Base-by-base conservation (phyloP, 2,888 invertebrate genomes). In the Cactoblastis cactorum region DNA sequence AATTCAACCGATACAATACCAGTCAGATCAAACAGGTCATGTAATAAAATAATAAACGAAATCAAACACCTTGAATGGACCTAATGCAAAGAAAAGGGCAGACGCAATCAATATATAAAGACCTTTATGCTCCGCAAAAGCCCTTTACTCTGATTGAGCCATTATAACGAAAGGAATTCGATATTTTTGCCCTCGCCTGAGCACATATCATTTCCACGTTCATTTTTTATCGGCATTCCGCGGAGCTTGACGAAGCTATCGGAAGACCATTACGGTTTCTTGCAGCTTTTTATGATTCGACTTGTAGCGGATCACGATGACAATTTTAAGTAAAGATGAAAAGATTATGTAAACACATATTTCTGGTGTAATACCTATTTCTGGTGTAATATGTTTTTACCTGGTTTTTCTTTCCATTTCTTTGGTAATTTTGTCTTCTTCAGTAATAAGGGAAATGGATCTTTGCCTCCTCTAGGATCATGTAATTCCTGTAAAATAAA, bases 381-480 rank as follows among this genome's bases (percentile, higher is more conserved):
- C n/a, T n/a, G n/a, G n/a, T n/a, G n/a, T n/a, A n/a, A 32, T 8
- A 33, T 33, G 33, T 9, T 12, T 63, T 74, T 68, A 82, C 91
- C 78, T n/a, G 93, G 91, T 57, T 90, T 72, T 67, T 92, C 91
- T 58, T 91, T 92, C 92, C 93, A 93, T 67, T 93, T 91, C 78
- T 94, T 95, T 0, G 95, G 95, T 18, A 97, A 83, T 80, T 94
- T 95, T 47, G 92, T 94, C 78, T 94, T 93, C 66, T 93, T 93
- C 48, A 97, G 88, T 19, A 96, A 83, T 57, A 94, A 78, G 1
- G 94, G 93, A 73, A 93, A 94, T 0, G 95, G 95, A 77, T 96
- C 95, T 57, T 94, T 91, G 0, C 96, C 96, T 56, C 93, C 93
- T 69, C 93, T 94, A 12, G 91, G 90, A 52, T 91, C 91, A 65